Percentiles rank a stretch among this genome's conserved stretches.
These are phyloP conservation scores for Miltochrista miniata DNA, from an alignment of 2,888 invertebrate genomes.

Conservation along the genomic window DNA sequence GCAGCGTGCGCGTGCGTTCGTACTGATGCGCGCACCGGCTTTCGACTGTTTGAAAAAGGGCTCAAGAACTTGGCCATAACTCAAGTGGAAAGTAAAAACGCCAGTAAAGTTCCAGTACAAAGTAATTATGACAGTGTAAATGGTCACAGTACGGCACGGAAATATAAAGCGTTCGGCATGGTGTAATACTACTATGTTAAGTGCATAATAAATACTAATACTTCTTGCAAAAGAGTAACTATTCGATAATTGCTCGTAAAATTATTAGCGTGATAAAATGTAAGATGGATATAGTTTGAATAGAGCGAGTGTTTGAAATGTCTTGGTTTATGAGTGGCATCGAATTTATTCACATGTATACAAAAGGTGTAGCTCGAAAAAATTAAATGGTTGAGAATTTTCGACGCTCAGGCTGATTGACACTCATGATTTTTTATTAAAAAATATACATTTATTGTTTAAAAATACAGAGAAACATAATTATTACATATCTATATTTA, in stretches of 20 bases:
- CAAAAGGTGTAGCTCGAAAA: neutral
- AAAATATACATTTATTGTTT: too few relatives aligned
- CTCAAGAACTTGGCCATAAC: constrained; percentile 46
- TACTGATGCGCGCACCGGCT: constrained; percentile 42
- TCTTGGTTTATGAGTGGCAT: neutral
- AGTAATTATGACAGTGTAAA: constrained; percentile 43
- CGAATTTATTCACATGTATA: neutral
- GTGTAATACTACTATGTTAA: neutral
- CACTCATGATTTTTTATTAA: too few relatives aligned
- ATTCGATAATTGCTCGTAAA: neutral
- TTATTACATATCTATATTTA: too few relatives aligned
- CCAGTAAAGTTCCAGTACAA: constrained; percentile 51
- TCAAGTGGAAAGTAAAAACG: constrained; percentile 66
- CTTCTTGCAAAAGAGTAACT: neutral
- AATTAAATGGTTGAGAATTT: neutral
- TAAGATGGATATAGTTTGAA: neutral
- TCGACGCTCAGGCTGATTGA: too few relatives aligned
- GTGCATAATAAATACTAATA: neutral
- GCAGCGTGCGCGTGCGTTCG: constrained; percentile 34
- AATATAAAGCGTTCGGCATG: constrained; percentile 6
- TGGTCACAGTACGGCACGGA: constrained; percentile 5
- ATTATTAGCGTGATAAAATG: neutral
- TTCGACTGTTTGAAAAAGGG: constrained; percentile 70
- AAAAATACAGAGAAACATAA: too few relatives aligned
- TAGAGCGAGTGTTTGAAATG: neutral